Conservation (phyloP, 2,797 vertebrate genomes). For the Lutjanus argentimaculatus region DNA sequence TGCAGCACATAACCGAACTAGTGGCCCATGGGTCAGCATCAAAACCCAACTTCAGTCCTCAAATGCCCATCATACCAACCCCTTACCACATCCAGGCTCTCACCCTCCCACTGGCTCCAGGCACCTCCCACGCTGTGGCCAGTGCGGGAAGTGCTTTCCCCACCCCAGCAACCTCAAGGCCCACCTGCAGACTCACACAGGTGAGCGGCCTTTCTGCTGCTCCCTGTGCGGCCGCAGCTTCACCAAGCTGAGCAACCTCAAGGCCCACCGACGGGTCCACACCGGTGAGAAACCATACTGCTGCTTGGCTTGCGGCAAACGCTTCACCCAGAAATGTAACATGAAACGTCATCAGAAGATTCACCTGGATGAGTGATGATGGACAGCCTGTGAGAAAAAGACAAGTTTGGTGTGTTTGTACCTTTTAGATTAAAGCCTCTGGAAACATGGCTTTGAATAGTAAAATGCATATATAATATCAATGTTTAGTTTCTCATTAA, state of each 20-base stretch:
- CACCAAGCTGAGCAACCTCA: slow-evolving; percentile 89
- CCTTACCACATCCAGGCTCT: slow-evolving; percentile 51
- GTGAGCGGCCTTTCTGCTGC: slow-evolving; percentile 88
- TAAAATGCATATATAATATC: too few relatives aligned
- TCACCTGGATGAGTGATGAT: slow-evolving; percentile 75
- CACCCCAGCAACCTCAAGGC: slow-evolving; percentile 87
- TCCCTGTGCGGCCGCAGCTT: slow-evolving; percentile 86
- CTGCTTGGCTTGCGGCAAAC: slow-evolving; percentile 86
- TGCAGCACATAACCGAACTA: slow-evolving; percentile 42
- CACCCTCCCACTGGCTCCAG: slow-evolving; percentile 36
- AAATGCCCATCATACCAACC: slow-evolving; percentile 46
- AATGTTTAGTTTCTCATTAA: too few relatives aligned
- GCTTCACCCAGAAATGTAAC: slow-evolving; percentile 90
- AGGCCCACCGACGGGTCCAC: slow-evolving; percentile 87
- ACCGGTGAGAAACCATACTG: slow-evolving; percentile 87
- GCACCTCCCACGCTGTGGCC: slow-evolving; percentile 78
- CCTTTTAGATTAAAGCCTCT: background rate
- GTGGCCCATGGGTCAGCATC: slow-evolving; percentile 60
- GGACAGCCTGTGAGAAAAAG: background rate
- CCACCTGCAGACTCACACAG: slow-evolving; percentile 87
- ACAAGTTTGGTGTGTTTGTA: background rate
- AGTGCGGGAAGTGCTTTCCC: slow-evolving; percentile 86
- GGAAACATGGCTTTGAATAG: too few relatives aligned
- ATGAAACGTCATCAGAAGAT: slow-evolving; percentile 89
- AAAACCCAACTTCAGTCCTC: slow-evolving; percentile 73